Evolutionary conservation across 2,888 invertebrate species (phyloP).

Genomic region (Muscina levida): DNA sequence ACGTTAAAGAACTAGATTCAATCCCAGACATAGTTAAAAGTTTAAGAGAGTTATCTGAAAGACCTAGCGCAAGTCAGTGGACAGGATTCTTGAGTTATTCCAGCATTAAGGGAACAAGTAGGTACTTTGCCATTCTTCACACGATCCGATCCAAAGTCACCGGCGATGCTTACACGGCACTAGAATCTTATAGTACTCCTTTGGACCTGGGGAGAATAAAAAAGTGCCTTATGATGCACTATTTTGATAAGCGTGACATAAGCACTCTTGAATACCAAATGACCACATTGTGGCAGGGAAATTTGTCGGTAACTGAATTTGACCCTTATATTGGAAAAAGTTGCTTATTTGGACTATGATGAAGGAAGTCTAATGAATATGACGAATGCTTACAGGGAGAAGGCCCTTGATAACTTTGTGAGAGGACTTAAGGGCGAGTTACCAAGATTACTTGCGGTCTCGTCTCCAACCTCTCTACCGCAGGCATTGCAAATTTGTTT

Average conservation of each 20-base stretch:
- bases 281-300: conserved; percentile 4
- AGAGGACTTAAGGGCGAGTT: conserved; percentile 26
- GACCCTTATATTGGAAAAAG: conserved; percentile 38
- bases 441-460: neutral
- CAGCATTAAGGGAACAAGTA: neutral
- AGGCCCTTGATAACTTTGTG: conserved; percentile 23
- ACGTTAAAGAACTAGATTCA: too few species aligned
- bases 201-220: conserved; percentile 32
- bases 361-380: neutral
- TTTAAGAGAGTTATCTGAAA: conserved; percentile 9
- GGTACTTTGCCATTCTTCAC: neutral
- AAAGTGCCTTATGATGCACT: conserved; percentile 23
- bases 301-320: conserved; percentile 11
- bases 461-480: neutral
- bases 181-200: conserved; percentile 39
- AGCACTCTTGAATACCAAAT: conserved; percentile 39
- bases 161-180: conserved; percentile 15
- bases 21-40: conserved; percentile 9
- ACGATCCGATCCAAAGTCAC: conserved; percentile 8
- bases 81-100: neutral
- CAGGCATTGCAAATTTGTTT: conserved; percentile 22
- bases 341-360: conserved; percentile 18
- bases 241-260: conserved; percentile 28
- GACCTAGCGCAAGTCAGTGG: neutral
- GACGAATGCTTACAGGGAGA: conserved; percentile 33